Base-by-base conservation (phyloP, 2,888 invertebrate species). In the Gerris lacustris region DNA sequence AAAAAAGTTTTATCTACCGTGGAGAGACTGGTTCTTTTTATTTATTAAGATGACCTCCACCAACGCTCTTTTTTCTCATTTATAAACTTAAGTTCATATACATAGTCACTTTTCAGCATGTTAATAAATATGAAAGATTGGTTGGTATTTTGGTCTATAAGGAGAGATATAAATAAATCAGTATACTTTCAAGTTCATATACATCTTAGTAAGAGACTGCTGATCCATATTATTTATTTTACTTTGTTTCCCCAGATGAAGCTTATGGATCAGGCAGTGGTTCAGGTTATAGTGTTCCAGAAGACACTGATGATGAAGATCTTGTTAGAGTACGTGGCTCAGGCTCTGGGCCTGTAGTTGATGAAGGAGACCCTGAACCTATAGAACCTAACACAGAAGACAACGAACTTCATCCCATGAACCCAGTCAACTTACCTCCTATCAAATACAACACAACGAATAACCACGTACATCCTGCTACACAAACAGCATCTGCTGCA, bases 241-340 rank as follows among this genome's bases (percentile, higher is more conserved):
- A 31, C 31, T 31, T 31, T 31, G 31, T 31, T 31, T 31, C 31
- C 75, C 78, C 82, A 86, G 87, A 83, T 79, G 86, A 83, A 74
- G 79, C 80, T 74, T 84, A 82, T 75, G 88, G 87, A 67, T 88
- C 88, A 0, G 89, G 89, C 15, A 88, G 88, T 18, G 90, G 88
- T n/a, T 88, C 89, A 17, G 90, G 90, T 5, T 86, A 86, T 75
- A 85, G 84, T 72, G 82, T 80, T 67, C 85, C 79, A 74, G 80
- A 80, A 72, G 79, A 79, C 72, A 76, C 74, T 18, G 79, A 79
- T 55, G 75, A 71, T 44, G 67, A 72, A 45, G 75, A 75, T 66
- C 72, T 73, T 63, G 76, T 73, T 43, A n/a, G 67, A 64, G 15
- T 67, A 72, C 7, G 64, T 1, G 64, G 31, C 7, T 18, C 18